Evolutionary conservation across 2,888 invertebrate genomes (phyloP).

Genomic region (Macroteleia sp.): DNA sequence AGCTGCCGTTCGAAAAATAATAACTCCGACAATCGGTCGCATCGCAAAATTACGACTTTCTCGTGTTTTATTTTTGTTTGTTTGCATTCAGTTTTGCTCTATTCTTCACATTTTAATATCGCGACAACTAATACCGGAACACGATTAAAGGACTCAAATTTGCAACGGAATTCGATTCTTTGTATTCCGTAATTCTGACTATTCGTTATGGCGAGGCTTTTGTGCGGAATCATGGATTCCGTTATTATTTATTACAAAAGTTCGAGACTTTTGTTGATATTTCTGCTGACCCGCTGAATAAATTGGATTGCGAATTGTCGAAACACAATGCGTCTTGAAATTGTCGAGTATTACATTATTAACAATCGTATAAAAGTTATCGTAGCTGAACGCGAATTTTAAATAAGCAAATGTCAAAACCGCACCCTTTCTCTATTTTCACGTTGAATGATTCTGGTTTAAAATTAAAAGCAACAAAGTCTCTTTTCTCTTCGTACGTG

Average conservation of each 20-base stretch:
- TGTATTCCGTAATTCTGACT: constrained; percentile 23
- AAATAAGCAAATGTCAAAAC: constrained; percentile 6
- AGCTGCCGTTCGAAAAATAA: constrained; percentile 2
- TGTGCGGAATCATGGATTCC: constrained; percentile 17
- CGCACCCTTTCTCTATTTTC: neutral
- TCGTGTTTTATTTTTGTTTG: neutral
- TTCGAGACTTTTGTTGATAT: constrained; percentile 49
- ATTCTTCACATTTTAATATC: constrained; percentile 28
- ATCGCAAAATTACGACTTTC: constrained; percentile 8
- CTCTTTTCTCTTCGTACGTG: neutral
- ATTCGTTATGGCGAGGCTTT: constrained; percentile 39
- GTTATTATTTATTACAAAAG: constrained; percentile 58
- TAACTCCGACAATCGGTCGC: too few relatives aligned
- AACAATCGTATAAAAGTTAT: constrained; percentile 4
- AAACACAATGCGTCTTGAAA: constrained; percentile 31
- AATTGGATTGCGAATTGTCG: constrained; percentile 34
- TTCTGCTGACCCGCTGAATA: constrained; percentile 28
- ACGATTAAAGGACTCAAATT: constrained; percentile 31
- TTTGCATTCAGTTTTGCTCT: neutral
- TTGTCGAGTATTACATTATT: constrained; percentile 32
- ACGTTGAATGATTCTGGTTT: too few relatives aligned
- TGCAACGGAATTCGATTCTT: constrained; percentile 52
- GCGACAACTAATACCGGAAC: constrained; percentile 41
- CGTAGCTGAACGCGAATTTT: neutral
- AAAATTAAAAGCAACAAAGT: neutral